Evolutionary conservation across 2,888 invertebrate species (phyloP).

Genomic region (Gnatocerus cornutus): DNA sequence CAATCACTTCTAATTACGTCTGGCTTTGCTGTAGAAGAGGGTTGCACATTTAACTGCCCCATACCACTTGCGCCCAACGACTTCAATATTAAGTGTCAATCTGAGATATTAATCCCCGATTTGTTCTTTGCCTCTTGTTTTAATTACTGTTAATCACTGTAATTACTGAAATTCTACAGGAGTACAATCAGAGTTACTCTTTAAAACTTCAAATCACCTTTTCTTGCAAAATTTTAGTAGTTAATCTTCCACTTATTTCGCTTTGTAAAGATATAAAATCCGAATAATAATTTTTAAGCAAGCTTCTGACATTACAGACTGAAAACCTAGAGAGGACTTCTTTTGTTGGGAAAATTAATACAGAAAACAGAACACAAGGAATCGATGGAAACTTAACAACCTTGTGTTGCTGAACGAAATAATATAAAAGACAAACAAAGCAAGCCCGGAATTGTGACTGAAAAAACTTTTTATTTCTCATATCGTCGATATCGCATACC

Average conservation of each 20-base stretch:
- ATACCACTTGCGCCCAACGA: slow-evolving; percentile 24
- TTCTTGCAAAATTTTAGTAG: too few relatives aligned
- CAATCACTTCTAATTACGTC: slow-evolving; percentile 50
- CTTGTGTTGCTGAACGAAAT: slow-evolving; percentile 5
- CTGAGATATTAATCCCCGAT: slow-evolving; percentile 27
- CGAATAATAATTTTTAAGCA: background rate
- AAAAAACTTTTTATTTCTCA: slow-evolving; percentile 8
- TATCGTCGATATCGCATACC: background rate
- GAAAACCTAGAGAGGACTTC: slow-evolving; percentile 2
- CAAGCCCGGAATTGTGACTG: background rate
- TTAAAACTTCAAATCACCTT: too few relatives aligned
- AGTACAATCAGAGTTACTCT: background rate
- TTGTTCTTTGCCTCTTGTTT: background rate
- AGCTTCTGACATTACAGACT: background rate
- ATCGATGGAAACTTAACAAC: slow-evolving; percentile 20
- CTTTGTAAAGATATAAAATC: background rate
- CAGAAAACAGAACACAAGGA: slow-evolving; percentile 9
- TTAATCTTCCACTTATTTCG: background rate
- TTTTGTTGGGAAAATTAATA: slow-evolving; percentile 10
- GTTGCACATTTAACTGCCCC: slow-evolving; percentile 49
- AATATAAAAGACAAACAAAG: slow-evolving; percentile 18
- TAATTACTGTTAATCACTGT: background rate
- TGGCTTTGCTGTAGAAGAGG: slow-evolving; percentile 41
- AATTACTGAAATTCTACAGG: background rate
- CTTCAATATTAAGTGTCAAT: slow-evolving; percentile 42